These are phyloP conservation scores for Idaea biselata DNA, from an alignment of 2,888 invertebrate genomes.

Conservation along the genomic window DNA sequence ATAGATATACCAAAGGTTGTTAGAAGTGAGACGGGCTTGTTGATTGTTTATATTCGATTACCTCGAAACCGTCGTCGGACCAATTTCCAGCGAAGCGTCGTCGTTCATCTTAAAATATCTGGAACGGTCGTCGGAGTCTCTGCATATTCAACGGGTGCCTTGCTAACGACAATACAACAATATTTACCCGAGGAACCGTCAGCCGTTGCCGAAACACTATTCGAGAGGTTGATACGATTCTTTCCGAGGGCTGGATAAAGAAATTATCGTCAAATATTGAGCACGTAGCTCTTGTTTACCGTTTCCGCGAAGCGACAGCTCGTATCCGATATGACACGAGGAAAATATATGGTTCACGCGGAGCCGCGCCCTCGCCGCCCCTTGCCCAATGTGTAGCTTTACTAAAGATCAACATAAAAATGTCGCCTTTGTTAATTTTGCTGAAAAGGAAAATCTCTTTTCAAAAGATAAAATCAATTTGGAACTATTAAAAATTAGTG, in stretches of 20 bases:
- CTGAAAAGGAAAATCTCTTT: no score
- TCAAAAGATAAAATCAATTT: no score
- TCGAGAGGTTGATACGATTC: constrained; percentile 2
- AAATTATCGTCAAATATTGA: constrained; percentile 3
- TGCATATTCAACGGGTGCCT: constrained; percentile 43
- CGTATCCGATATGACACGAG: constrained; percentile 14
- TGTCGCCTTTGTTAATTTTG: no score
- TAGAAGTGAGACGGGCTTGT: constrained; percentile 39
- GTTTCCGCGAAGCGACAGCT: constrained; percentile 10
- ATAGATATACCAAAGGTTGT: constrained; percentile 27
- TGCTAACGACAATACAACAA: constrained; percentile 34
- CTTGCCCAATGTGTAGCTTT: constrained; percentile 31
- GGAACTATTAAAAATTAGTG: no score
- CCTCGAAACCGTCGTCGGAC: constrained; percentile 41
- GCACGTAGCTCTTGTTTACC: constrained; percentile 17
- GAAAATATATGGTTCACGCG: constrained; percentile 11
- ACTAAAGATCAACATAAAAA: constrained; percentile 42
- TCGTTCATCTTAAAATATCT: constrained; percentile 41
- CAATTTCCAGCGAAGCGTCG: constrained; percentile 39
- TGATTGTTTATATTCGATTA: constrained; percentile 60
- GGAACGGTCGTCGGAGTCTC: constrained; percentile 37
- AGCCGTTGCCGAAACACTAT: constrained; percentile 16
- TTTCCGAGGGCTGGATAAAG: neutral
- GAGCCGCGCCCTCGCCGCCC: constrained; percentile 22
- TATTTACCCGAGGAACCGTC: constrained; percentile 22